Evolutionary conservation across 2,888 invertebrate species (phyloP).

Genomic region (Mactromeris polynyma): DNA sequence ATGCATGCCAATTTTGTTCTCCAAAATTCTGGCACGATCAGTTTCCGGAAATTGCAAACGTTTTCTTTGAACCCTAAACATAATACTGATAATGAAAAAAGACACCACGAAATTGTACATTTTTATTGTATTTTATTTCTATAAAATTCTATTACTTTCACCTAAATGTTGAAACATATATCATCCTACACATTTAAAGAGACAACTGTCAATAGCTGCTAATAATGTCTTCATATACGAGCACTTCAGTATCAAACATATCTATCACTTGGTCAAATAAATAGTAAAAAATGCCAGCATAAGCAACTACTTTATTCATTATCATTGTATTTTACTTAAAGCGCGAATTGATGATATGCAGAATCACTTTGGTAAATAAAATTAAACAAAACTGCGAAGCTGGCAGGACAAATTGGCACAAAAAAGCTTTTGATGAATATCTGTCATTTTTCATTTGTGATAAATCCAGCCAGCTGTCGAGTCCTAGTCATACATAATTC

Average conservation of each 20-base stretch:
- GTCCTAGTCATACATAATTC: background rate
- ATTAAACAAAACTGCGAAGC: background rate
- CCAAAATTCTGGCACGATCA: too few species aligned
- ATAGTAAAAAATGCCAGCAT: background rate
- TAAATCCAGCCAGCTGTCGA: background rate
- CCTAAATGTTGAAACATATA: background rate
- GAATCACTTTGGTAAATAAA: background rate
- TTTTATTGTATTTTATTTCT: background rate
- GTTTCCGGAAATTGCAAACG: too few species aligned
- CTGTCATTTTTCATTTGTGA: background rate
- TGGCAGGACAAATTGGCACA: background rate
- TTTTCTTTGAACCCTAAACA: too few species aligned
- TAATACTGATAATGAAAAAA: too few species aligned
- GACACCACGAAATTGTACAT: background rate
- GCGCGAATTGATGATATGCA: background rate
- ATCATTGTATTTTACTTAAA: background rate
- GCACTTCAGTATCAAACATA: background rate
- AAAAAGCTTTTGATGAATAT: background rate
- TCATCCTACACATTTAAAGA: background rate
- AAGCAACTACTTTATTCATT: background rate
- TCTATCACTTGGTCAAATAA: background rate
- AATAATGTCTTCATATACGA: background rate
- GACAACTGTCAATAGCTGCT: background rate
- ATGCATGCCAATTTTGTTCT: too few species aligned
- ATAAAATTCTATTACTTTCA: background rate